Evolutionary conservation across 1,140 invertebrate genomes (phyloP).

Genomic region (Steinernema feltiae): DNA sequence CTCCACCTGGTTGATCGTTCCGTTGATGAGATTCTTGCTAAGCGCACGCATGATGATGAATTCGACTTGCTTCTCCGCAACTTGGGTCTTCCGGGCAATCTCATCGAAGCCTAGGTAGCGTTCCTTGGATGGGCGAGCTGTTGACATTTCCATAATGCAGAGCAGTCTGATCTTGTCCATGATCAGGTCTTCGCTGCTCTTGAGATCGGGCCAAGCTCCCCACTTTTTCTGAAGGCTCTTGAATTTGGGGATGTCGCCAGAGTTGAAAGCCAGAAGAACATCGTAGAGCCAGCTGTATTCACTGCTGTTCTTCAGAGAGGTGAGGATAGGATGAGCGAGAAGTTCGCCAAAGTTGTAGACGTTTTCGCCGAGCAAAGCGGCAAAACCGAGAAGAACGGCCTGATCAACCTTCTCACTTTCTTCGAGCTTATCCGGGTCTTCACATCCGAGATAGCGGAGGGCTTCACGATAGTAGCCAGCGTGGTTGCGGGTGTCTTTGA

Average conservation of each 20-base stretch:
- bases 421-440: constrained; percentile 68
- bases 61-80: constrained; percentile 75
- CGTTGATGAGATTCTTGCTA: constrained; percentile 83
- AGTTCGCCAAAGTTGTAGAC: constrained; percentile 97
- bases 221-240: constrained; percentile 74
- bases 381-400: constrained; percentile 83
- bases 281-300: constrained; percentile 81
- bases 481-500: constrained; percentile 76
- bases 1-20: constrained; percentile 88
- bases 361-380: constrained; percentile 84
- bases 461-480: constrained; percentile 89
- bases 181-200: constrained; percentile 72
- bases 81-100: constrained; percentile 76
- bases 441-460: constrained; percentile 87
- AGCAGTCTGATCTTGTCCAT: constrained; percentile 85
- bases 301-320: constrained; percentile 74
- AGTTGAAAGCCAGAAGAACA: constrained; percentile 82
- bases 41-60: constrained; percentile 94
- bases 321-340: constrained; percentile 84
- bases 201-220: constrained; percentile 74
- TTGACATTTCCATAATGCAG: constrained; percentile 89
- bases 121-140: constrained; percentile 66
- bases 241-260: constrained; percentile 79
- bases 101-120: constrained; percentile 80
- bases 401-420: constrained; percentile 69